Percentiles rank a stretch among this genome's conserved stretches.
Evolutionary conservation across 2,888 invertebrate genomes (phyloP).

Genomic region (Caradrina clavipalpis): DNA sequence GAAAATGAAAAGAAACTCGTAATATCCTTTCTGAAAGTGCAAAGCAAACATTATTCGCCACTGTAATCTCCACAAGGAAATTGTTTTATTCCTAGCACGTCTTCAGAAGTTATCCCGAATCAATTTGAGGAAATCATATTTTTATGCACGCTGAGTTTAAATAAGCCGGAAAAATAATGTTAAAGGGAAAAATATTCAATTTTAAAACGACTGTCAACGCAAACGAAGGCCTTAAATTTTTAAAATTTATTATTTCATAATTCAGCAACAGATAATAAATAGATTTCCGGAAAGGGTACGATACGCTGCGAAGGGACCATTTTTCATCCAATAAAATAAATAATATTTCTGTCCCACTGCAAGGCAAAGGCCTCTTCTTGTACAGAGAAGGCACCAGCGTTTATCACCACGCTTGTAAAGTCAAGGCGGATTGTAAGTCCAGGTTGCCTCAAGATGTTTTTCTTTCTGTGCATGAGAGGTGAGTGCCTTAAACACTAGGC

Average conservation of each 20-base stretch:
- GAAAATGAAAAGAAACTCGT: constrained; percentile 57
- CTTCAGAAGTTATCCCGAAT: constrained; percentile 59
- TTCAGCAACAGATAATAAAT: constrained; percentile 15
- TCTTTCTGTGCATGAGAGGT: too few species aligned
- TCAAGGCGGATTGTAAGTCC: too few species aligned
- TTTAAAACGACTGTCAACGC: constrained; percentile 16
- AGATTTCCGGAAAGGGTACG: constrained; percentile 12
- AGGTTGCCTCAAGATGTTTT: too few species aligned
- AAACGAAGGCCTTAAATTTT: constrained; percentile 15
- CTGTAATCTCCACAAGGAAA: constrained; percentile 68
- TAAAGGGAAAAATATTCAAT: constrained; percentile 30
- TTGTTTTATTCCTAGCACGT: constrained; percentile 64
- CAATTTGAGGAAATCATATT: constrained; percentile 66
- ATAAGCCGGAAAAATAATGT: constrained; percentile 40
- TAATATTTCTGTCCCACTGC: too few species aligned
- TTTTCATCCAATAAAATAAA: constrained; percentile 9
- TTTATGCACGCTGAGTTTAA: constrained; percentile 51
- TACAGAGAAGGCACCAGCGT: too few species aligned
- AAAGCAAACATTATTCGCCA: constrained; percentile 65
- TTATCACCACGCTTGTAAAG: too few species aligned
- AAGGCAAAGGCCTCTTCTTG: too few species aligned
- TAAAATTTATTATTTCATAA: constrained; percentile 18
- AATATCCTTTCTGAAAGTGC: constrained; percentile 66
- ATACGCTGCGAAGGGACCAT: neutral
- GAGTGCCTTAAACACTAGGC: too few species aligned